Base-by-base conservation (phyloP, 2,113 vertebrate genomes). In the Calypte anna region DNA sequence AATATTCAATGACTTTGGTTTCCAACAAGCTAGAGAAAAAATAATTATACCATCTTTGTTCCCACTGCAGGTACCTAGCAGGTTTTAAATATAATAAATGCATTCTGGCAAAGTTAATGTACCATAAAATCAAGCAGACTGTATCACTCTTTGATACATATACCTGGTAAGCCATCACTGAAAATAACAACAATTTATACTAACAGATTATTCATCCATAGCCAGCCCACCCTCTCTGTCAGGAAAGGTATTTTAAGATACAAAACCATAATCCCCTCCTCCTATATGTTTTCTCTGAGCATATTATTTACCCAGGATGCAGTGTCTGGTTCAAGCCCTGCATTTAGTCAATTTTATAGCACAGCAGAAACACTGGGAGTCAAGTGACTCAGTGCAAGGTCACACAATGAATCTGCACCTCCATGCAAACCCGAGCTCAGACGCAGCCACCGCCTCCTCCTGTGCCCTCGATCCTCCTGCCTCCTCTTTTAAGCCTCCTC, bases 41-140 rank as follows among this genome's bases (percentile, higher is more conserved):
- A 93, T 95, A 97, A 97, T 95, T 96, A 91, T 38, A 54, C 46
- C 94, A 90, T 96, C 80, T 97, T 96, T 91, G 63, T 95, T 93
- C 90, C 94, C 88, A 70, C 82, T 95, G 75, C 57, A 96, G 77
- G 58, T 96, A 97, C 74, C 86, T 94, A 89, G 85, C 68, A 88
- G 31, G 59, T 92, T 96, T 97, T 95, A 96, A 84, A 92, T 94
- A 93, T 95, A 96, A 97, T 94, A 92, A 95, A 96, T 93, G 79
- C 53, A 94, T 95, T 88, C 81, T 94, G 87, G 82, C 75, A 94
- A 96, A 96, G 70, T 92, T 97, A 96, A 97, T 75, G 92, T 85
- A 93, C 72, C 88, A 96, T 97, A 96, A 97, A 97, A 95, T 93
- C 81, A 95, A 96, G 85, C 62, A 88, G 68, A 91, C 63, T 87